Evolutionary conservation across 2,113 vertebrate genomes (phyloP).

Genomic region (Orientallactaga bullata): DNA sequence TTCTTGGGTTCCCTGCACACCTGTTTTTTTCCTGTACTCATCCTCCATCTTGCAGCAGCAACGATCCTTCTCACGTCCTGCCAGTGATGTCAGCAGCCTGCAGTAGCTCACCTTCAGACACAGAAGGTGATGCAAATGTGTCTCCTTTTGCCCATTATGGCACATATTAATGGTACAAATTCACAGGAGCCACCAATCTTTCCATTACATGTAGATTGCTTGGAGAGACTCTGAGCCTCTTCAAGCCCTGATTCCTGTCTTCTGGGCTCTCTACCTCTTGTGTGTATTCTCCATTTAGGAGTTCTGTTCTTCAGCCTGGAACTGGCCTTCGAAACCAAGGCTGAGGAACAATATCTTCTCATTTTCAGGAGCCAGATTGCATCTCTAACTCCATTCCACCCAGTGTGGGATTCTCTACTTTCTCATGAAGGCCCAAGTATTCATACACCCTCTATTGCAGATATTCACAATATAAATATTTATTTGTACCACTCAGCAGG

Average conservation of each 20-base stretch:
- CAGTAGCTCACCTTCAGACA: background rate
- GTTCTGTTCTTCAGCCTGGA: background rate
- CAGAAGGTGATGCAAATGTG: background rate
- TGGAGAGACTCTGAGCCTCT: background rate
- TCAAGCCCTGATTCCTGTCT: background rate
- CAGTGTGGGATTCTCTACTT: background rate
- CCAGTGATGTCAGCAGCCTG: no score
- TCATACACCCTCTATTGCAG: background rate
- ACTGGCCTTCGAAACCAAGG: background rate
- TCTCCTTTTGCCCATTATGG: background rate
- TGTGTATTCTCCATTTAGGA: background rate
- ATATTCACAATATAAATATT: background rate
- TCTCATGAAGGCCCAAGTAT: background rate
- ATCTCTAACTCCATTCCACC: background rate
- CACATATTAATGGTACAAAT: background rate
- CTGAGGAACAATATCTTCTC: background rate
- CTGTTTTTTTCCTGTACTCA: background rate
- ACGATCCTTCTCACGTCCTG: background rate
- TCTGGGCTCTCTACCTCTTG: background rate
- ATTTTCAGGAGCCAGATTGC: background rate
- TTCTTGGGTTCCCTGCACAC: no score
- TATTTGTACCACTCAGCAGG: background rate
- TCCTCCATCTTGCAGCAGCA: background rate
- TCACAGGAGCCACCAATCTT: background rate
- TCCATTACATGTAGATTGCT: background rate